Conservation (phyloP, 2,113 vertebrate genomes). For the Pogonocichla stellata region DNA sequence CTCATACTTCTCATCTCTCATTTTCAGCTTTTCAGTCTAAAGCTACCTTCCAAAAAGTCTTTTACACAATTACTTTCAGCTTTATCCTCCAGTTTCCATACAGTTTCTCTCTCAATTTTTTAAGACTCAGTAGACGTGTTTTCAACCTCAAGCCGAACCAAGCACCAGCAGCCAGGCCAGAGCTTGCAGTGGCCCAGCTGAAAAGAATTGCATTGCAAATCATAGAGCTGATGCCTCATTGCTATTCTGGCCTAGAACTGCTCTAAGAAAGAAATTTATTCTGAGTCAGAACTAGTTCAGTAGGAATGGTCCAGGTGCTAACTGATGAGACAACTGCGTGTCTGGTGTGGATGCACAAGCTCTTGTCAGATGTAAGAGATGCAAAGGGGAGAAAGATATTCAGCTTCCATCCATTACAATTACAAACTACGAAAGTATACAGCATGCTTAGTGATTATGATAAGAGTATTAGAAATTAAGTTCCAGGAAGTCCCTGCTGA, state of each 20-base stretch:
- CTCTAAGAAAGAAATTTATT: background rate
- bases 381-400: background rate
- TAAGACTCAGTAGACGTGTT: background rate
- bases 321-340: background rate
- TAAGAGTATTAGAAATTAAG: background rate
- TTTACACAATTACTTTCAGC: background rate
- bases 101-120: background rate
- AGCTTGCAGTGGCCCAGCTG: rapidly evolving
- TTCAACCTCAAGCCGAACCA: background rate
- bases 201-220: background rate
- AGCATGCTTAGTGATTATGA: background rate
- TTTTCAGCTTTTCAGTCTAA: background rate
- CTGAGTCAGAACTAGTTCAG: background rate
- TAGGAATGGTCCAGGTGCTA: background rate
- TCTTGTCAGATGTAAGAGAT: background rate
- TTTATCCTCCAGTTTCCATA: background rate
- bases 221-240: background rate
- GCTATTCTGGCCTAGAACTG: background rate
- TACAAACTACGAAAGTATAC: background rate
- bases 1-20: background rate
- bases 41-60: background rate
- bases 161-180: background rate
- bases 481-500: background rate
- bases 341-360: background rate
- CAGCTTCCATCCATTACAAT: background rate